A percentile compares a stretch with the other conserved stretches of the same genome.
phyloP scores from a whole-genome alignment of 2,113 vertebrate genomes.

The Anhinga anhinga region DNA sequence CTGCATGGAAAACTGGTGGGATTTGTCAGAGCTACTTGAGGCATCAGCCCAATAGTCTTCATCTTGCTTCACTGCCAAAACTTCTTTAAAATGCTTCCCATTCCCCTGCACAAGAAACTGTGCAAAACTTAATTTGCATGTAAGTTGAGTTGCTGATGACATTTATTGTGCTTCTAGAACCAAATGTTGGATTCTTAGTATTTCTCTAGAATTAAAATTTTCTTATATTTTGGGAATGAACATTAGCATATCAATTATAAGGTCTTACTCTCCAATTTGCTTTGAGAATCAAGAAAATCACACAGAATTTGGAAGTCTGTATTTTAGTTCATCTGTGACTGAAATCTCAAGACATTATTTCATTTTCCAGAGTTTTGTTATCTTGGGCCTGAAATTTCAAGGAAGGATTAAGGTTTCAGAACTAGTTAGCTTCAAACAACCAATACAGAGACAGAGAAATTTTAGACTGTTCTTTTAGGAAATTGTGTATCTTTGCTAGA shows the following conservation, averaged over 20 bases:
- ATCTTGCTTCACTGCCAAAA: not conserved
- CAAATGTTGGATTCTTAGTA: not conserved
- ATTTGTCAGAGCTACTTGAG: not conserved
- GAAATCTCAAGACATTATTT: not conserved
- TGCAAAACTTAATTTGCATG: not conserved
- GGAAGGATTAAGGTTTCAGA: not conserved
- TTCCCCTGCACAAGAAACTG: not conserved
- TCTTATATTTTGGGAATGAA: not conserved
- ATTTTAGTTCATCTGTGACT: not conserved
- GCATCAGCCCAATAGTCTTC: not conserved
- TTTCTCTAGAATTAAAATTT: not conserved
- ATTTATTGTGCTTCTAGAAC: not conserved
- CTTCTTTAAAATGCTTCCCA: not conserved
- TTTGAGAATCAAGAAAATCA: not conserved
- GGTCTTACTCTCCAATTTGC: not conserved
- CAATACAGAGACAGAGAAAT: not conserved
- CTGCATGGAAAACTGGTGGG: slow-evolving; percentile 9
- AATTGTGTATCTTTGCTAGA: not conserved
- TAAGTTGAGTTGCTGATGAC: not conserved
- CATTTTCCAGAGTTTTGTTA: not conserved
- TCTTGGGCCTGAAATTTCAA: not conserved
- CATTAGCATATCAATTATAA: not conserved
- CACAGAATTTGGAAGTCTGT: not conserved
- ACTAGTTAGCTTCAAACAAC: not conserved
- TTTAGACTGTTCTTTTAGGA: not conserved